Percentiles rank a stretch among this genome's conserved stretches.
These are phyloP conservation scores for Acleris literana DNA, from an alignment of 2,888 invertebrate genomes.

Conservation along the genomic window DNA sequence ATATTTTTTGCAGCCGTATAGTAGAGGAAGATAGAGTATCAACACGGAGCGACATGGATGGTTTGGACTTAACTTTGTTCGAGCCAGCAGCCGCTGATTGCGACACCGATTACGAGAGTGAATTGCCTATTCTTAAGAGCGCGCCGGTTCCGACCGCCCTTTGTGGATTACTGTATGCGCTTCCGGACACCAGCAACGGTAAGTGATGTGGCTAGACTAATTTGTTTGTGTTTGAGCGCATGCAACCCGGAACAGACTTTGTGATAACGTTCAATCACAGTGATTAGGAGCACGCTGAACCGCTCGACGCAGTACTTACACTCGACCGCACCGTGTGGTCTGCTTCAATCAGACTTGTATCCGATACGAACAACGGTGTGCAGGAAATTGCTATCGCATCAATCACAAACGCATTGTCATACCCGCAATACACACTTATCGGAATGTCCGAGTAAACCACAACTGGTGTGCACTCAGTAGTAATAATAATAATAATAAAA, in stretches of 20 bases:
- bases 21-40: constrained; percentile 74
- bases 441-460: constrained; percentile 40
- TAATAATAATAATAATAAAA: too few species aligned
- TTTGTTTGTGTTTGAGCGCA: constrained; percentile 54
- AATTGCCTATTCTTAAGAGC: constrained; percentile 48
- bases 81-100: constrained; percentile 81
- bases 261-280: constrained; percentile 64
- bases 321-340: constrained; percentile 57
- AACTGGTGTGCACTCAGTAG: constrained; percentile 16
- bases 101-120: constrained; percentile 51
- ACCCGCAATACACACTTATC: constrained; percentile 55
- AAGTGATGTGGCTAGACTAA: constrained; percentile 53
- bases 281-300: constrained; percentile 61
- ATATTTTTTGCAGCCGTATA: constrained; percentile 69
- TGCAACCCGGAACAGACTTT: constrained; percentile 56
- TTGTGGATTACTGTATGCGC: constrained; percentile 71
- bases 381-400: constrained; percentile 75
- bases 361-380: constrained; percentile 79
- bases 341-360: constrained; percentile 67
- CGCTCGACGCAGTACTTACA: constrained; percentile 48
- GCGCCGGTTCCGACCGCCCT: constrained; percentile 58
- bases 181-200: constrained; percentile 68
- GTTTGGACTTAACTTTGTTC: constrained; percentile 86
- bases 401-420: constrained; percentile 76
- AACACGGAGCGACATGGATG: constrained; percentile 85